A percentile compares a stretch with the other conserved stretches of the same genome.
These are phyloP conservation scores for Craniophora ligustri DNA, from an alignment of 2,888 invertebrate species.

Conservation along the genomic window DNA sequence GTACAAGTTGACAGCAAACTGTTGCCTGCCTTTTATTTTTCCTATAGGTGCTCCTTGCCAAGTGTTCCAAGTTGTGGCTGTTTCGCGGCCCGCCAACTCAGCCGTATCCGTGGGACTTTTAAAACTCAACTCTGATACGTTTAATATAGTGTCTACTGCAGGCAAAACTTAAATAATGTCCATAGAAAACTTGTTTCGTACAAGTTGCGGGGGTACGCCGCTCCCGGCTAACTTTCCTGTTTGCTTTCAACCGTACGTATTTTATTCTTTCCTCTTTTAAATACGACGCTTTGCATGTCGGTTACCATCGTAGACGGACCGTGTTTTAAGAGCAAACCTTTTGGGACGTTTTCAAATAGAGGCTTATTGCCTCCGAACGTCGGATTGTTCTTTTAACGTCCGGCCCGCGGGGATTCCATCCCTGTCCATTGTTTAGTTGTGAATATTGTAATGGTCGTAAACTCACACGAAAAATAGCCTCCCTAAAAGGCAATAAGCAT, in stretches of 20 bases:
- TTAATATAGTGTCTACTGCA: constrained; percentile 78
- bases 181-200: constrained; percentile 79
- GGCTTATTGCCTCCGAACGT: constrained; percentile 76
- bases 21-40: constrained; percentile 84
- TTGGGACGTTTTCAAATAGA: constrained; percentile 76
- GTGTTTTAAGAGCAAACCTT: constrained; percentile 78
- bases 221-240: constrained; percentile 77
- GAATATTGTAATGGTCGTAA: constrained; percentile 70
- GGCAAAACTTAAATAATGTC: constrained; percentile 82
- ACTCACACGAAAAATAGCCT: constrained; percentile 61
- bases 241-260: constrained; percentile 73
- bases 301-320: constrained; percentile 72
- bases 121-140: constrained; percentile 79
- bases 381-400: constrained; percentile 74
- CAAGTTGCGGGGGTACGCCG: constrained; percentile 63
- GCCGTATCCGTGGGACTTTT: constrained; percentile 76
- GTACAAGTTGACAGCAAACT: constrained; percentile 67
- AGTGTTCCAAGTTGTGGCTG: constrained; percentile 75
- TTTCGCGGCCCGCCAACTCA: constrained; percentile 78
- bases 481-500: constrained; percentile 76
- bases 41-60: constrained; percentile 80
- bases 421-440: constrained; percentile 66
- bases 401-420: constrained; percentile 59
- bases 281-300: constrained; percentile 80
- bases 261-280: constrained; percentile 79